phyloP scores from a whole-genome alignment of 2,888 invertebrate genomes.

The Meta bourneti region DNA sequence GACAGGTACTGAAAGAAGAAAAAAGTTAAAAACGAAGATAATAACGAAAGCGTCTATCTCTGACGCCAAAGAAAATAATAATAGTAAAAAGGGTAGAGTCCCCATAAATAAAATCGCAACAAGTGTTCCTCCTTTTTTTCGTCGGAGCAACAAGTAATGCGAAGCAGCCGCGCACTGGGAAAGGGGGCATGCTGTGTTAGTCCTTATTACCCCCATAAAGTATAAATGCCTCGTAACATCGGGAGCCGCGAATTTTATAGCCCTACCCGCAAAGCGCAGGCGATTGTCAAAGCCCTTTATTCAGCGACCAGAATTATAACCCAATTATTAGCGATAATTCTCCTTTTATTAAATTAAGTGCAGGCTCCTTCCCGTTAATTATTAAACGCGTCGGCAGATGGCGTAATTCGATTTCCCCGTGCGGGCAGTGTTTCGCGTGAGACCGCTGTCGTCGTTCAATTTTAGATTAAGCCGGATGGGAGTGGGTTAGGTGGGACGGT shows the following conservation, averaged over 20 bases:
- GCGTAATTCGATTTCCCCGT: conserved; percentile 57
- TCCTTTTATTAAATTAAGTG: conserved; percentile 64
- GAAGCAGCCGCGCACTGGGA: neutral
- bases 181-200: neutral
- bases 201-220: conserved; percentile 55
- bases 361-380: conserved; percentile 52
- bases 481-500: neutral
- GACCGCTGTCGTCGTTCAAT: conserved; percentile 36
- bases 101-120: conserved; percentile 14
- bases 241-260: conserved; percentile 42
- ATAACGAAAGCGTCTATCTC: neutral
- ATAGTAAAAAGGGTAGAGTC: neutral
- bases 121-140: conserved; percentile 19
- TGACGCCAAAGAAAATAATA: neutral
- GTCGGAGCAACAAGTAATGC: neutral
- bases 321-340: conserved; percentile 66
- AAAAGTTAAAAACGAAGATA: neutral
- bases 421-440: conserved; percentile 17
- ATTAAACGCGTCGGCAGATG: conserved; percentile 57
- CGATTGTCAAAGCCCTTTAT: conserved; percentile 56
- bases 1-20: neutral
- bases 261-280: neutral
- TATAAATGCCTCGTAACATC: conserved; percentile 56
- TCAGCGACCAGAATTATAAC: conserved; percentile 60
- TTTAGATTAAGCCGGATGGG: neutral